phyloP scores from a whole-genome alignment of 2,888 invertebrate species.

The Octodonta nipae region DNA sequence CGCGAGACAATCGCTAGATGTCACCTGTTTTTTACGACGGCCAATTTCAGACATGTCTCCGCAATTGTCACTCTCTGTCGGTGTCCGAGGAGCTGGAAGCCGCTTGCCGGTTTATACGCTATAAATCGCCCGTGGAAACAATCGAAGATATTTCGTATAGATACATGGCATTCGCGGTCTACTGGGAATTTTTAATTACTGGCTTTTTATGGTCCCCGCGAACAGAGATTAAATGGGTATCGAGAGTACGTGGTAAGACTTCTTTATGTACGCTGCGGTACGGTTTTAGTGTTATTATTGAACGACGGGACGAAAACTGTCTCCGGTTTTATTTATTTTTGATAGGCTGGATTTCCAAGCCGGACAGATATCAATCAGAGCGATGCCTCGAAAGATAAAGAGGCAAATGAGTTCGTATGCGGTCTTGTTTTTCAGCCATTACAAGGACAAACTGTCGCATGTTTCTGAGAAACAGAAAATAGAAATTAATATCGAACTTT shows the following conservation, averaged over 20 bases:
- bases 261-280: constrained; percentile 11
- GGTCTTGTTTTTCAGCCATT: too few species aligned
- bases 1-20: constrained; percentile 26
- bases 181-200: constrained; percentile 24
- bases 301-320: too few species aligned
- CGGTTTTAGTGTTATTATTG: too few species aligned
- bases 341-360: too few species aligned
- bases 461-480: too few species aligned
- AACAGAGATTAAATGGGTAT: constrained; percentile 11
- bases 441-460: too few species aligned
- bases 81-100: constrained; percentile 12
- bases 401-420: too few species aligned
- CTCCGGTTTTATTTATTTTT: too few species aligned
- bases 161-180: constrained; percentile 23
- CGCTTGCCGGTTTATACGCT: constrained; percentile 16
- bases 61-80: constrained; percentile 30
- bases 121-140: constrained; percentile 23
- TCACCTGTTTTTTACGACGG: constrained; percentile 27
- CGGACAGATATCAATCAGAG: too few species aligned
- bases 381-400: too few species aligned
- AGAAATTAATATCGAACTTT: too few species aligned
- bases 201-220: constrained; percentile 13
- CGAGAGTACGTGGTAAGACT: constrained; percentile 12
- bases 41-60: constrained; percentile 28
- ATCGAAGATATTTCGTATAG: constrained; percentile 25